A percentile compares a stretch with the other conserved stretches of the same genome.
Evolutionary conservation across 2,888 invertebrate species (phyloP).

Genomic region (Diloba caeruleocephala): DNA sequence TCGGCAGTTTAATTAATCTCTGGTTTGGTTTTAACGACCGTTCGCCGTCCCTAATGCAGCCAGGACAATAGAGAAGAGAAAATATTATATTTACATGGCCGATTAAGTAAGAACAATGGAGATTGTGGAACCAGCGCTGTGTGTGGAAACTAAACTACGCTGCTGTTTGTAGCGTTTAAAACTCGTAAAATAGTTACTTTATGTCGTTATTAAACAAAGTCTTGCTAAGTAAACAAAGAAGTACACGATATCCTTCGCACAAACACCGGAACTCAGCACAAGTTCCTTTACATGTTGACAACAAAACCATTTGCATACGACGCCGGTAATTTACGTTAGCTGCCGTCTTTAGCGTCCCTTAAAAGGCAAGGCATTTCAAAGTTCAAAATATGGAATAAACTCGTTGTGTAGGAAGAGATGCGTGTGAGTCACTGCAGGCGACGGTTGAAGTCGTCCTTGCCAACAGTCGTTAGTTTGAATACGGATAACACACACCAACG

Average conservation of each 20-base stretch:
- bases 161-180: conserved; percentile 4
- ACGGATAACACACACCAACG: conserved; percentile 68
- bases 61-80: conserved; percentile 47
- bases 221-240: conserved; percentile 40
- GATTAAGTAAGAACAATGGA: conserved; percentile 63
- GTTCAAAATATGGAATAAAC: conserved; percentile 56
- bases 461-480: conserved; percentile 51
- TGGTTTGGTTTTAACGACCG: conserved; percentile 41
- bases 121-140: conserved; percentile 20
- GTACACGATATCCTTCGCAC: conserved; percentile 17
- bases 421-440: conserved; percentile 65
- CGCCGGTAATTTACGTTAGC: conserved; percentile 45
- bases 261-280: conserved; percentile 42
- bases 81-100: conserved; percentile 60
- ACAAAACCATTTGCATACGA: conserved; percentile 50
- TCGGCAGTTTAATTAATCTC: conserved; percentile 39
- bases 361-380: conserved; percentile 56
- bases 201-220: conserved; percentile 19
- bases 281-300: conserved; percentile 51
- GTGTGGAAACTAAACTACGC: conserved; percentile 25
- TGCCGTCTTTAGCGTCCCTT: conserved; percentile 33
- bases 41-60: conserved; percentile 32
- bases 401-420: conserved; percentile 53
- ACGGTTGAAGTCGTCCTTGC: conserved; percentile 70
- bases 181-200: no score